phyloP scores from a whole-genome alignment of 2,888 invertebrate genomes.

The Cheilosia vernalis region DNA sequence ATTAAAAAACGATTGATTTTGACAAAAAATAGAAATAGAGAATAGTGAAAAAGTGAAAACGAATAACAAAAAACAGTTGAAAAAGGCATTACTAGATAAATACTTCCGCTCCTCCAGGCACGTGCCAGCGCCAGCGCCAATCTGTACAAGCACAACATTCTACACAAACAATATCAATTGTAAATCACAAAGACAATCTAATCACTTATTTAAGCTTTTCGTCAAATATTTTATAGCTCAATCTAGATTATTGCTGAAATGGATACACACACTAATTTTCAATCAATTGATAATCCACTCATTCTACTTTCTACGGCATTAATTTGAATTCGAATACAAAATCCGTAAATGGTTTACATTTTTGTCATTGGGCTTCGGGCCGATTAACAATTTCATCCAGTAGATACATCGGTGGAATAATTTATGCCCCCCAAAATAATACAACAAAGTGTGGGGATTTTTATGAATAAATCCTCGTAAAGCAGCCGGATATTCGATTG shows the following conservation, averaged over 20 bases:
- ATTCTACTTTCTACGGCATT: conserved; percentile 47
- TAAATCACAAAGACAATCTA: neutral
- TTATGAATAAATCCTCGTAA: conserved; percentile 11
- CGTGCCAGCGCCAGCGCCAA: conserved; percentile 18
- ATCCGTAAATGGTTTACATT: conserved; percentile 46
- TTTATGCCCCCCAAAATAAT: conserved; percentile 27
- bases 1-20: no score
- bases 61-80: no score
- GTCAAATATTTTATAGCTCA: conserved; percentile 2
- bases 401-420: conserved; percentile 38
- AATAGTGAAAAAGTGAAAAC: no score
- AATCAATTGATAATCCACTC: conserved; percentile 32
- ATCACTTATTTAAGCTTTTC: conserved; percentile 21
- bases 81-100: no score
- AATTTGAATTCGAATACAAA: conserved; percentile 43
- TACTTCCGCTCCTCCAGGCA: conserved; percentile 30
- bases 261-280: neutral
- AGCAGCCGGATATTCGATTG: conserved; percentile 37
- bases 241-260: neutral
- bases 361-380: conserved; percentile 20
- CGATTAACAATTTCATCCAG: conserved; percentile 42
- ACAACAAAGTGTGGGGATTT: neutral
- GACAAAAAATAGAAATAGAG: no score
- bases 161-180: neutral
- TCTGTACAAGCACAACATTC: no score